Base-by-base conservation (phyloP, 2,797 vertebrate species). In the Eulemur rubriventer region DNA sequence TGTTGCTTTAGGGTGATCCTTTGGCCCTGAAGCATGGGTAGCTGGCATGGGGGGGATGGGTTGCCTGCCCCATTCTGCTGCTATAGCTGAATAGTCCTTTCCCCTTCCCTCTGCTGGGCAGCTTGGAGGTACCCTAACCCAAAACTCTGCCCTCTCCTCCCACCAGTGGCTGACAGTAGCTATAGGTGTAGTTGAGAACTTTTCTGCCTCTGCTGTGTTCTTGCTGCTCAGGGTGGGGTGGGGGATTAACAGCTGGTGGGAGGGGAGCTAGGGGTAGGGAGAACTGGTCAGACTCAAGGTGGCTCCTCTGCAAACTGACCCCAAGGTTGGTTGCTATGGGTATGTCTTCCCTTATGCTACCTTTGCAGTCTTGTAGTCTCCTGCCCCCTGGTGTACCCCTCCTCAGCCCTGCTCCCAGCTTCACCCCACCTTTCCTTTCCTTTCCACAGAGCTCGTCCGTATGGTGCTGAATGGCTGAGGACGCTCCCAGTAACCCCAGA, bases 391-490 rank as follows among this genome's bases (percentile, higher is more conserved):
- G 89, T 26, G 2, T 33, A 65, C 67, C 82, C 88, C 94, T n/a
- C 91, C 88, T 85, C 41, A 1, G 46, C 30, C 33, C 22, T 24
- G 30, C 38, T 81, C 76, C 63, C 57, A 17, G 43, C 63, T 33
- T 98, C 52, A 98, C 43, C 38, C 73, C 55, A 33, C 88, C 7
- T 97, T 11, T 93, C 96, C 76, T 94, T 90, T 97, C 96, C 76
- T 94, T 90, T 97, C 96, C 86, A 22, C 98, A 99, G 99, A 99
- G 96, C 98, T 99, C 18, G 98, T 99, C 98, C 98, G 99, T 87
- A 99, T 99, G 99, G 98, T 99, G 98, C 97, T 99, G 98, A 99
- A 98, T 46, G 98, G 98, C 86, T 99, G 98, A 99, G 88, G 96
- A 97, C 65, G 22, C 22, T 46, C 28, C 48, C 65, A 41, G 50